phyloP scores from a whole-genome alignment of 2,113 vertebrate genomes.

The Condylura cristata region DNA sequence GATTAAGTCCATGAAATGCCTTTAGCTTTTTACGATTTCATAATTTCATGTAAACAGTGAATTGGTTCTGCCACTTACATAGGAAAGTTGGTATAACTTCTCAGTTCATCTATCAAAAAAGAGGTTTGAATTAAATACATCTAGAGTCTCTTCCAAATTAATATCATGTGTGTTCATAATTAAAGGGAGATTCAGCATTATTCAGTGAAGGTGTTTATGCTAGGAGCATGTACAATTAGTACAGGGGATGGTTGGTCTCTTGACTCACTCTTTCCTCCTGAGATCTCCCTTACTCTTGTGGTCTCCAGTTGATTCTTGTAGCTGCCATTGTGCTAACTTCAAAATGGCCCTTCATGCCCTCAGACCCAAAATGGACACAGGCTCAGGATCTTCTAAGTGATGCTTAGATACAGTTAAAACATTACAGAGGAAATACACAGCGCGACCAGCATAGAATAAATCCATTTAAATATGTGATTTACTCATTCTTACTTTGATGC shows the following conservation, averaged over 20 bases:
- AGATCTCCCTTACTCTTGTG: neutral
- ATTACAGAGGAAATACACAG: no score
- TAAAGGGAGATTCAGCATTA: neutral
- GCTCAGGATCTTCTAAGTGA: no score
- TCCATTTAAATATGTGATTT: no score
- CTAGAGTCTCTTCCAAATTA: neutral
- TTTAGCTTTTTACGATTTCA: slow-evolving; percentile 3
- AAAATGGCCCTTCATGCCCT: no score
- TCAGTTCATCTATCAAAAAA: neutral
- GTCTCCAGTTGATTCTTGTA: neutral
- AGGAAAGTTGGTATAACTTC: no score
- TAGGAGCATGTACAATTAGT: neutral
- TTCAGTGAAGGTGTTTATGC: neutral
- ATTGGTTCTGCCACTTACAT: no score
- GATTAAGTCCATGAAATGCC: neutral
- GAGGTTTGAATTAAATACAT: neutral
- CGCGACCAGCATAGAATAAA: no score
- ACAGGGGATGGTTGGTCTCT: neutral
- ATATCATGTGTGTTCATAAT: neutral
- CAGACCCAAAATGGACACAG: no score
- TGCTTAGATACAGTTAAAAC: no score
- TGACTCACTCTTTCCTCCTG: neutral
- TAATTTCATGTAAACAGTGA: no score
- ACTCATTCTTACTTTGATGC: no score
- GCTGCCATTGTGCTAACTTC: no score